Base-by-base conservation (phyloP, 1,140 invertebrate genomes). In the Tetraneura akinire region DNA sequence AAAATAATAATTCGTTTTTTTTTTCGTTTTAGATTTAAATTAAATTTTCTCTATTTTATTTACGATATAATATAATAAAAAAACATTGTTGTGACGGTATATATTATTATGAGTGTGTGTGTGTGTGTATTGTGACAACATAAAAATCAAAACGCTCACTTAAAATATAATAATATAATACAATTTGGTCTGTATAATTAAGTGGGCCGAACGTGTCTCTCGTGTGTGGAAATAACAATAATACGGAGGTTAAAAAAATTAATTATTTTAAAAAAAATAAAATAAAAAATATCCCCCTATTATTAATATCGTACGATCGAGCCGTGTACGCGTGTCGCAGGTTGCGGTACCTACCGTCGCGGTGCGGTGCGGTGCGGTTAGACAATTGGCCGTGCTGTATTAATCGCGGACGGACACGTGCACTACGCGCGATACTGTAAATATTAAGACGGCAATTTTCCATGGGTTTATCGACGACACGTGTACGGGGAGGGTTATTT, bases 401-500 rank as follows among this genome's bases (percentile, higher is more conserved):
- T 55, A 55, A 37, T 55, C 45, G 49, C 8, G 14, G 32, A 14
- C 21, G 21, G 55, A n/a, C 53, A 74, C 71, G 29, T 37, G 71
- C 14, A 53, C 13, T 13, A 29, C 4, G 29, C 55, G 55, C 55
- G 74, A 78, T 78, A 78, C 74, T 60, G 74, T 78, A 78, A 78
- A 78, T 78, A 78, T 78, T 78, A 78, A 78, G 74, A 78, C 74
- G 74, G 74, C 74, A 29, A 78, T 62, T 78, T 78, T 78, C 55
- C 47, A 14, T 47, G 53, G 74, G 21, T 62, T 78, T 78, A 78
- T 78, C 45, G 74, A 23, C 23, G 55, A 9, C 74, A 29, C 74
- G 23, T 60, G 73, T 26, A 0, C 10, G 8, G 21, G 21, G n/a
- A 6, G 55, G 74, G 42, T 53, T 13, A 32, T 32, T 57, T 18